Percentiles rank a stretch among this genome's conserved stretches.
These are phyloP conservation scores for Ondatra zibethicus DNA, from an alignment of 2,113 vertebrate genomes.

Conservation along the genomic window DNA sequence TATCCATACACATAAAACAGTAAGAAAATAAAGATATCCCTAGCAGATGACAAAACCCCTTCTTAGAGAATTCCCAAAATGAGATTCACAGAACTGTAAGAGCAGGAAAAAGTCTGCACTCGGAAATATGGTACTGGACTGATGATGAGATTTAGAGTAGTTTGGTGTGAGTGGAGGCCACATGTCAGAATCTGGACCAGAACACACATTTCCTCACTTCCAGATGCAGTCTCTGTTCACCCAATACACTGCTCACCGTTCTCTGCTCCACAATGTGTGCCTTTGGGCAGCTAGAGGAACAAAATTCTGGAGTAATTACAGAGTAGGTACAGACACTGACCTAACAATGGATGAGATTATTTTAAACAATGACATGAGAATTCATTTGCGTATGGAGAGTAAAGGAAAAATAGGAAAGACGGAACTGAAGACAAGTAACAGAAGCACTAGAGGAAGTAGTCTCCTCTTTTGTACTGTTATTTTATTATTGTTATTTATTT, in stretches of 20 bases:
- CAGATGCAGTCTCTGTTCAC: not conserved
- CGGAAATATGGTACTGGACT: slow-evolving; percentile 30
- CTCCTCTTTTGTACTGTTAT: slow-evolving; percentile 83
- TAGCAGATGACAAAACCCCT: slow-evolving; percentile 53
- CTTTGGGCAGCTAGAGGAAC: slow-evolving; percentile 23
- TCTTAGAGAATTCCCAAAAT: slow-evolving; percentile 56
- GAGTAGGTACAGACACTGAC: not conserved
- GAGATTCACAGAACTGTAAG: not conserved
- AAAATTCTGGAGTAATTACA: not conserved
- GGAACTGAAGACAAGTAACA: slow-evolving; percentile 74
- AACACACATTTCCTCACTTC: not conserved
- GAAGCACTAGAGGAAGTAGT: slow-evolving; percentile 84
- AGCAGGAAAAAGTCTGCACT: slow-evolving; percentile 34
- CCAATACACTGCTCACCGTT: not conserved
- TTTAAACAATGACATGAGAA: slow-evolving; percentile 53
- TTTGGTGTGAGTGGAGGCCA: not conserved
- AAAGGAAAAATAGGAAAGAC: slow-evolving; percentile 52
- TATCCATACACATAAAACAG: not conserved
- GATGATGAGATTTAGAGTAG: slow-evolving; percentile 26
- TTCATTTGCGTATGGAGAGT: slow-evolving; percentile 46
- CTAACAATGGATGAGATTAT: slow-evolving; percentile 49
- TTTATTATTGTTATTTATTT: slow-evolving; percentile 88
- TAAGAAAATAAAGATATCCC: not conserved
- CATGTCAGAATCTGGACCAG: not conserved
- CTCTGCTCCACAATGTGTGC: not conserved